phyloP scores from a whole-genome alignment of 2,888 invertebrate genomes.

The Scrobipalpa atriplicella region DNA sequence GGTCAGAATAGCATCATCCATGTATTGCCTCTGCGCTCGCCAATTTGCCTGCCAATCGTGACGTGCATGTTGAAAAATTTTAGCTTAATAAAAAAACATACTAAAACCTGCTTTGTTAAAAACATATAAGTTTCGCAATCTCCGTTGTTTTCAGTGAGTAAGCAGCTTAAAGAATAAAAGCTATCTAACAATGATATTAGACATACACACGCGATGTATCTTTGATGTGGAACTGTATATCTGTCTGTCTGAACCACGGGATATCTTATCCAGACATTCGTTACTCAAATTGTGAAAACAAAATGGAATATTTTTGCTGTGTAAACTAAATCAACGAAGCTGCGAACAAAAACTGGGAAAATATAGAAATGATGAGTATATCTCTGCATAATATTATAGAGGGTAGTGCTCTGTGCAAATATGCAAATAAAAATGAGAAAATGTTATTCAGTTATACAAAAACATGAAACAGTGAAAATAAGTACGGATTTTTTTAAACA shows the following conservation, averaged over 20 bases:
- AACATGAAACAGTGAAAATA: neutral
- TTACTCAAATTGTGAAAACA: neutral
- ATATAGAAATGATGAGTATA: neutral
- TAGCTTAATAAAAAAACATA: too few relatives aligned
- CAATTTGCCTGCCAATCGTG: too few relatives aligned
- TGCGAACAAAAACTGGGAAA: neutral
- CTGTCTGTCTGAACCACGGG: neutral
- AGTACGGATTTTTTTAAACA: neutral
- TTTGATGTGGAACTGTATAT: constrained; percentile 18
- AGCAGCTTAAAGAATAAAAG: constrained; percentile 7
- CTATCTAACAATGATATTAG: constrained; percentile 17
- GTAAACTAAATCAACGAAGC: too few relatives aligned
- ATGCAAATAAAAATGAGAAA: neutral
- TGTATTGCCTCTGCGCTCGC: too few relatives aligned
- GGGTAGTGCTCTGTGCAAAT: neutral
- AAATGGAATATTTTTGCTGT: too few relatives aligned
- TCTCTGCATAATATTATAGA: neutral
- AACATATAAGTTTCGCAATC: neutral
- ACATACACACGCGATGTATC: constrained; percentile 6
- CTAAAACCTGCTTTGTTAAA: too few relatives aligned
- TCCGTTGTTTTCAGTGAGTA: neutral
- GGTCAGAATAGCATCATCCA: too few relatives aligned
- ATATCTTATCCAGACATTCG: constrained; percentile 15
- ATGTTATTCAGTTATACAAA: neutral
- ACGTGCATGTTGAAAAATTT: too few relatives aligned